These are phyloP conservation scores for Toxotes jaculatrix DNA, from an alignment of 2,113 vertebrate genomes.

Conservation along the genomic window DNA sequence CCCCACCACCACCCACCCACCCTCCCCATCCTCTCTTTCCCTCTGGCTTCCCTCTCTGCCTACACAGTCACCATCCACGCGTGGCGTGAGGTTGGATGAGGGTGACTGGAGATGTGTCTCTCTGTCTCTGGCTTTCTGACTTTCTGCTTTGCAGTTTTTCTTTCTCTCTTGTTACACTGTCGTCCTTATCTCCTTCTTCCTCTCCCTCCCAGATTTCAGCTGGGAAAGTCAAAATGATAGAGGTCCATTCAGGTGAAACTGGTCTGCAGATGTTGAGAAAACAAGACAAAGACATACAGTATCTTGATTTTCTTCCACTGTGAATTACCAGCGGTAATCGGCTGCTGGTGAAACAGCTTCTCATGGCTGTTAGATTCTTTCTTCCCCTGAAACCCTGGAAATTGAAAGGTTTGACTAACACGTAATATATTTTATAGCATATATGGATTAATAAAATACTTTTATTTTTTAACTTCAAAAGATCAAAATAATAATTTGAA, in stretches of 20 bases:
- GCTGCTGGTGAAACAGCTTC: not conserved
- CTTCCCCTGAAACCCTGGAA: not conserved
- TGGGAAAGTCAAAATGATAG: slow-evolving; percentile 58
- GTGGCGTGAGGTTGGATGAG: slow-evolving; percentile 76
- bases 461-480: not conserved
- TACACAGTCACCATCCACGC: slow-evolving; percentile 74
- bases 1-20: slow-evolving; percentile 12
- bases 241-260: slow-evolving; percentile 65
- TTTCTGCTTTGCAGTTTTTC: slow-evolving; percentile 38
- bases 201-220: slow-evolving; percentile 45
- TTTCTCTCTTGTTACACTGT: slow-evolving; percentile 58
- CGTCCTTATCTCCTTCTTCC: slow-evolving; percentile 57
- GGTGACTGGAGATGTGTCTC: slow-evolving; percentile 71
- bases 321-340: slow-evolving; percentile 20
- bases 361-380: not conserved
- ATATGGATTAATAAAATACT: not conserved
- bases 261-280: slow-evolving; percentile 59
- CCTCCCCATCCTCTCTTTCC: slow-evolving; percentile 29
- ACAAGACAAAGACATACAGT: slow-evolving; percentile 54
- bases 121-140: slow-evolving; percentile 36
- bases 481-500: not conserved
- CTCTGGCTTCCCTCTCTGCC: slow-evolving; percentile 45
- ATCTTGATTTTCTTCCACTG: slow-evolving; percentile 42
- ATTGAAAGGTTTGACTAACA: too few species aligned
- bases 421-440: too few species aligned